Evolutionary conservation across 2,113 vertebrate species (phyloP).

Genomic region (Zapus hudsonius): DNA sequence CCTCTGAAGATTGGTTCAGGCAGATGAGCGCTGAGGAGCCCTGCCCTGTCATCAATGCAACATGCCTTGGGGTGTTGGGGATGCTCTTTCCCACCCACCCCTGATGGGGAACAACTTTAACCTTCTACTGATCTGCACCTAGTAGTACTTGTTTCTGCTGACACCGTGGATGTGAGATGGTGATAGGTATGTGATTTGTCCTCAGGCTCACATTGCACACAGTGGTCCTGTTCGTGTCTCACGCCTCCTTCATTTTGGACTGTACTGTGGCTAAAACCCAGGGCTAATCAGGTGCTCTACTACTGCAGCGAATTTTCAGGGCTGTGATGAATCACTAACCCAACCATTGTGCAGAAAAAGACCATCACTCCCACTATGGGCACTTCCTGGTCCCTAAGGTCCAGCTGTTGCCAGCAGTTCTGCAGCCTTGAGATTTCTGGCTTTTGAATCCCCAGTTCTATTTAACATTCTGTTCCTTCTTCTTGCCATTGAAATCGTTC

Average conservation of each 20-base stretch:
- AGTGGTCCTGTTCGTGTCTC: not conserved
- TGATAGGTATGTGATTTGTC: not conserved
- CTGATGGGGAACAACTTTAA: not conserved
- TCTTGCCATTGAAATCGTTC: not conserved
- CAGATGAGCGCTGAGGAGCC: not conserved
- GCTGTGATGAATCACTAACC: not conserved
- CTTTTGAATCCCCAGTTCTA: not conserved
- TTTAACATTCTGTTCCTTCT: conserved; percentile 27
- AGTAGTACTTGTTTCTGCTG: not conserved
- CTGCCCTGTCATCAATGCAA: not conserved
- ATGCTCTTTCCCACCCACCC: too few species aligned
- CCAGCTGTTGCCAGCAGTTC: not conserved
- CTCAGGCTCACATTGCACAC: not conserved
- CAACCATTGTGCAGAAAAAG: not conserved
- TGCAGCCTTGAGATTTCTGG: not conserved
- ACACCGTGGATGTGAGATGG: too few species aligned
- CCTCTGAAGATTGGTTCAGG: not conserved
- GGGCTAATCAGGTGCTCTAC: not conserved
- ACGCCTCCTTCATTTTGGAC: too few species aligned
- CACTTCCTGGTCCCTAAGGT: not conserved
- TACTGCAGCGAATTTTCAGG: not conserved
- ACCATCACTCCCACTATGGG: not conserved
- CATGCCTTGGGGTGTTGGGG: too few species aligned
- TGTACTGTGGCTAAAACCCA: too few species aligned
- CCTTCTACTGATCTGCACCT: not conserved